A percentile compares a stretch with the other conserved stretches of the same genome.
Evolutionary conservation across 2,888 invertebrate genomes (phyloP).

Genomic region (Rhodophaea formosa): DNA sequence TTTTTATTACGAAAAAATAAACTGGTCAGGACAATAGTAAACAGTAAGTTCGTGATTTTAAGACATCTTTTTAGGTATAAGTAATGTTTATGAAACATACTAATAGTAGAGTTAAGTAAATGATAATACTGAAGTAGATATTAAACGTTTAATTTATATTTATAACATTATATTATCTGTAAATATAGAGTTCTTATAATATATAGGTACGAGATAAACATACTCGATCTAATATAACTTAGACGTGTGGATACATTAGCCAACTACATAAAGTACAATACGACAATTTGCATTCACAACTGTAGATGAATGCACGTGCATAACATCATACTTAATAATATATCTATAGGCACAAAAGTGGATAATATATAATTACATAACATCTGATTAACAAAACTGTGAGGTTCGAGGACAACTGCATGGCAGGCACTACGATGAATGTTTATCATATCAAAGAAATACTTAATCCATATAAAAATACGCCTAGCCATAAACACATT

Average conservation of each 20-base stretch:
- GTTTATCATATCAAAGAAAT: constrained; percentile 2
- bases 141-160: constrained; percentile 80
- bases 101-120: not conserved
- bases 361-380: constrained; percentile 63
- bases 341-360: constrained; percentile 75
- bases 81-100: no score
- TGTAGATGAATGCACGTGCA: constrained; percentile 66
- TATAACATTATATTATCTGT: constrained; percentile 81
- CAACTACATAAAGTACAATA: constrained; percentile 64
- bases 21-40: no score
- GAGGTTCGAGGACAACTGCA: constrained; percentile 42
- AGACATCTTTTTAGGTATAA: constrained; percentile 12
- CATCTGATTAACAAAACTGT: constrained; percentile 63
- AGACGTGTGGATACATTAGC: constrained; percentile 59
- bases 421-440: constrained; percentile 21
- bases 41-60: no score
- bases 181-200: constrained; percentile 79
- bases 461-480: constrained; percentile 3
- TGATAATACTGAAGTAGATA: constrained; percentile 38
- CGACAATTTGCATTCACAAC: constrained; percentile 63
- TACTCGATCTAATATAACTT: constrained; percentile 71
- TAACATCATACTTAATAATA: constrained; percentile 63
- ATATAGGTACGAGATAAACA: constrained; percentile 72
- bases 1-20: no score
- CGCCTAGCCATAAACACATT: constrained; percentile 42